phyloP scores from a whole-genome alignment of 2,113 vertebrate species.

The Macroglossus sobrinus region DNA sequence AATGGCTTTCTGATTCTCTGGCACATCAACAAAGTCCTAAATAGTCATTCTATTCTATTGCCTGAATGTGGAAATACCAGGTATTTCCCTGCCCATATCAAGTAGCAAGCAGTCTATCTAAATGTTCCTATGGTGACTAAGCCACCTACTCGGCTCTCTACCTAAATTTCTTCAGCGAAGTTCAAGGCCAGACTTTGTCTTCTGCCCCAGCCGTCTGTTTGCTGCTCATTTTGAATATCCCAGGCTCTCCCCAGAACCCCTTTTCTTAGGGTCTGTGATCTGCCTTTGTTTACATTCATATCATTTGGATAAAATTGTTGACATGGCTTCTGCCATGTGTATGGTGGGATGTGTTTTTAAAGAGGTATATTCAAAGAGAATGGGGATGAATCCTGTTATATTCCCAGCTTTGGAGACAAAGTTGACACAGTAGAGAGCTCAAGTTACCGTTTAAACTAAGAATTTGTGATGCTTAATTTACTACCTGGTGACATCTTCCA shows the following conservation, averaged over 20 bases:
- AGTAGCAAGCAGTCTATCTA: too few relatives aligned
- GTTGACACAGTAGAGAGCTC: background rate
- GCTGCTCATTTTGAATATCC: background rate
- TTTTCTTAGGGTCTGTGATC: background rate
- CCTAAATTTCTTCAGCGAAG: background rate
- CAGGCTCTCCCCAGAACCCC: background rate
- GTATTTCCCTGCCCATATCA: rapidly evolving
- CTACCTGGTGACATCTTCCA: background rate
- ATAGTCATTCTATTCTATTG: background rate
- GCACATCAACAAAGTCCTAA: background rate
- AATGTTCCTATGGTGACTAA: background rate
- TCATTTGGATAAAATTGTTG: background rate
- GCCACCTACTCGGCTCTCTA: background rate
- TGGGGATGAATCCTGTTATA: background rate
- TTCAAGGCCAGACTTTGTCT: background rate
- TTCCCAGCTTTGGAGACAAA: background rate
- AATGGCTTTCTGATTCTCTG: background rate
- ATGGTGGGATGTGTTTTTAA: background rate
- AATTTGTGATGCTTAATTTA: background rate
- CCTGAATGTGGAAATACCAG: background rate
- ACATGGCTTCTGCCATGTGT: background rate
- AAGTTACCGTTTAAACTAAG: background rate
- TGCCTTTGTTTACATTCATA: background rate
- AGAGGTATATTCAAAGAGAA: background rate
- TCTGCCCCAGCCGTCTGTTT: background rate